Evolutionary conservation across 1,140 invertebrate species (phyloP), one percentile per base, ranked within the genome.

Genomic region (Bombus superbus): DNA sequence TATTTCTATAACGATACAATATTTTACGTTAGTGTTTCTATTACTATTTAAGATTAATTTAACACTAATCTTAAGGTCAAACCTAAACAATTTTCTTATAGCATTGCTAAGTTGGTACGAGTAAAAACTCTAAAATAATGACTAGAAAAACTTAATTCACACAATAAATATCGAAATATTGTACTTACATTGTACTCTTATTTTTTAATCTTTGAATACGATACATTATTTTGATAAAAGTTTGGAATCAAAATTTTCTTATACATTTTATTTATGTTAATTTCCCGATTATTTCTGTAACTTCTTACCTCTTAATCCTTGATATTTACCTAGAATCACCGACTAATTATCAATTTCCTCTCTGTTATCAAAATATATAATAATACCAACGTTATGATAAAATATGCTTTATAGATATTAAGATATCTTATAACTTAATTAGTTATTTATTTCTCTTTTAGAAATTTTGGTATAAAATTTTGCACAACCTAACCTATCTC

Each of bases 181-280:
- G 35, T 68, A 66, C 47, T 53, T 22, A 8, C 35, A 53, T 40
- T 9, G 1, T 25, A 32, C 8, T 32, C 6, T 69, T 35, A 9
- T 25, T 18, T 6, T 38, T 40, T 3, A 22, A n/a, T 40, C 1
- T 53, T 53, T 44, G 1, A 69, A 22, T 5, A 42, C n/a, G 32
- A 59, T 64, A 13, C 13, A 25, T 40, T 42, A 32, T 40, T 35
- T 22, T 15, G 8, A 64, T 44, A 0, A 64, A 10, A 42, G 4
- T 53, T 53, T 53, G 1, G 18, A 53, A 53, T 53, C 6, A 18
- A 53, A 53, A 22, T 53, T 53, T 53, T 53, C 18, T 0, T 53
- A n/a, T 22, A 22, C 28, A 32, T 75, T 38, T 75, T 22, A 53
- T 75, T 35, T 57, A 75, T 57, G 35, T 75, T 75, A 57, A 75